phyloP scores from a whole-genome alignment of 1,140 invertebrate species.

The Ceratina japonica region DNA sequence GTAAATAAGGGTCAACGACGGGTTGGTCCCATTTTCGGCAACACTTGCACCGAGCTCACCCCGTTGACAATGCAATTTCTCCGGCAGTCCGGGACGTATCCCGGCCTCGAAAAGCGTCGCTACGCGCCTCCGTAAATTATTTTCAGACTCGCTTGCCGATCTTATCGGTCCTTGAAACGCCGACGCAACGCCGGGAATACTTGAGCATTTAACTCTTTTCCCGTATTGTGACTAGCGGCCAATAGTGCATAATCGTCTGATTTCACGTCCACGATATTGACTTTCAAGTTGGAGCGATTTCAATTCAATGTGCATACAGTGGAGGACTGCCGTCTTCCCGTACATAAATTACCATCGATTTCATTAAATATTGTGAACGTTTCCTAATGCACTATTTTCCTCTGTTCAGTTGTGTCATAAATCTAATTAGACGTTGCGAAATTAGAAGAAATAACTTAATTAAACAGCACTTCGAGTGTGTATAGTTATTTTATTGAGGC shows the following conservation, averaged over 20 bases:
- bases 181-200: neutral
- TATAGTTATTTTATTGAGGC: no score
- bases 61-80: neutral
- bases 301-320: neutral
- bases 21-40: slow-evolving; percentile 7
- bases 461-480: no score
- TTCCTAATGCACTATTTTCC: no score
- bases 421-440: no score
- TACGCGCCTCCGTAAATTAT: slow-evolving; percentile 21
- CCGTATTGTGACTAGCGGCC: neutral
- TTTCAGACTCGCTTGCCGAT: neutral
- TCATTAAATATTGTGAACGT: no score
- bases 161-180: neutral
- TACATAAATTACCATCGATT: no score
- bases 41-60: neutral
- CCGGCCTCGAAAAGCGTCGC: neutral
- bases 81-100: neutral
- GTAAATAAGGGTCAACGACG: slow-evolving; percentile 45
- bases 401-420: no score
- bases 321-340: no score
- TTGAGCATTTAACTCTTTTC: neutral
- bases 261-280: no score
- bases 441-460: no score
- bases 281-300: neutral
- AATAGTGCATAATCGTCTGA: neutral